phyloP scores from a whole-genome alignment of 2,797 vertebrate species.

The Paramormyrops hopkinsi region DNA sequence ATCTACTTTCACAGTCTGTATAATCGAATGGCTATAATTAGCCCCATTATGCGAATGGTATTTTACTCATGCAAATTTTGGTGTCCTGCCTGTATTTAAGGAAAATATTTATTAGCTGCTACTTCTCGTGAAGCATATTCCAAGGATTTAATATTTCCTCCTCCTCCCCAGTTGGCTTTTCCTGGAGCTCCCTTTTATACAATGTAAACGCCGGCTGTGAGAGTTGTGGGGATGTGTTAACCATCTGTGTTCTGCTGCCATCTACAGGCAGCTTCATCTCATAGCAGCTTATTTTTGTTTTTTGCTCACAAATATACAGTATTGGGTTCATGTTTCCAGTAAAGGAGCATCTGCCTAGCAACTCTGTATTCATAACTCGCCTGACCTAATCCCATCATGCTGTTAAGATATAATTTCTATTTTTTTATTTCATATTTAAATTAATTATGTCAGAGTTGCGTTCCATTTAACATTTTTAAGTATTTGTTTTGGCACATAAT shows the following conservation, averaged over 20 bases:
- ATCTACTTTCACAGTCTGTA: conserved; percentile 41
- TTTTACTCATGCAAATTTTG: conserved; percentile 30
- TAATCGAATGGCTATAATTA: conserved; percentile 61
- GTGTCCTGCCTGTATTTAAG: conserved; percentile 24
- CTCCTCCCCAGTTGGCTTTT: conserved; percentile 43
- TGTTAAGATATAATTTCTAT: not conserved
- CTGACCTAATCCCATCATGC: not conserved
- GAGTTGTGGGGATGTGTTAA: conserved; percentile 32
- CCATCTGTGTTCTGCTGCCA: conserved; percentile 65
- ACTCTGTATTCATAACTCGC: not conserved
- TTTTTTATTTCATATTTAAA: not conserved
- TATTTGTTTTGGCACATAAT: not conserved
- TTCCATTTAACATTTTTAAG: not conserved
- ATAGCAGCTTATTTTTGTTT: conserved; percentile 38
- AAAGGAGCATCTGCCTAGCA: not conserved
- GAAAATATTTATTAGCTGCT: conserved; percentile 1
- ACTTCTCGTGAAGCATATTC: conserved; percentile 6
- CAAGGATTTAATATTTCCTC: conserved; percentile 4
- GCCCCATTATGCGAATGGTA: conserved; percentile 43
- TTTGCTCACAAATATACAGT: not conserved
- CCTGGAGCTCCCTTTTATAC: conserved; percentile 44
- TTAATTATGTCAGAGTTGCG: not conserved
- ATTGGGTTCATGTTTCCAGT: not conserved
- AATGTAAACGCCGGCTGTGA: not conserved
- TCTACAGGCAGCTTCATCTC: conserved; percentile 55